phyloP scores from a whole-genome alignment of 1,140 invertebrate species.

The Anastatus disparis region DNA sequence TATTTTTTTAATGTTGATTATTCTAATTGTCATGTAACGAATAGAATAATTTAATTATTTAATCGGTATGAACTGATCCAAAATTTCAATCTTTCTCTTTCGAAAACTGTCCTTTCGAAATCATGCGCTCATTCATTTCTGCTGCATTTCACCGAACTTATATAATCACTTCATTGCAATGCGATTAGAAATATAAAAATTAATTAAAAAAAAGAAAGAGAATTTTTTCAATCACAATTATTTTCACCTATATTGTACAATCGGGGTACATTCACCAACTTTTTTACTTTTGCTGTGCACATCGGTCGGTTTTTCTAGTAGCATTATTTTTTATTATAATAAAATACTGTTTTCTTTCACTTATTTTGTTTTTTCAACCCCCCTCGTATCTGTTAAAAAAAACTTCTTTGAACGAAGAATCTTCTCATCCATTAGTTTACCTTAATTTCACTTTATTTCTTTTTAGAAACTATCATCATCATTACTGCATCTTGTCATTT shows the following conservation, averaged over 20 bases:
- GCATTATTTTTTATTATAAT: conserved; percentile 5
- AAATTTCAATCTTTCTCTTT: conserved; percentile 36
- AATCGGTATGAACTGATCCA: conserved; percentile 36
- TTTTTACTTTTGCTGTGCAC: conserved; percentile 38
- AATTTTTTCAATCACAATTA: conserved; percentile 1
- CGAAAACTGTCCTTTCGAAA: conserved; percentile 21
- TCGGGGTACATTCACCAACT: conserved; percentile 6
- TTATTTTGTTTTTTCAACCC: not conserved
- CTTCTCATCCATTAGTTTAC: no score
- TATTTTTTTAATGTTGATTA: no score
- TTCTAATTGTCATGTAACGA: no score
- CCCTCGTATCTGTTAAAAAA: not conserved
- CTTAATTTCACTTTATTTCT: not conserved
- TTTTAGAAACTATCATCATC: not conserved
- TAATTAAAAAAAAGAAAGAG: conserved; percentile 4
- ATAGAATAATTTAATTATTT: no score
- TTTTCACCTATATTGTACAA: no score
- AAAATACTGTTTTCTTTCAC: not conserved
- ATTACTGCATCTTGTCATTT: conserved; percentile 23
- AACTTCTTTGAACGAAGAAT: conserved; percentile 24
- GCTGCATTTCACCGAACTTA: conserved; percentile 48
- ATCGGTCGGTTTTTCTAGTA: conserved; percentile 19
- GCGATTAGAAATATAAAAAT: not conserved
- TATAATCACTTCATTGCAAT: conserved; percentile 41
- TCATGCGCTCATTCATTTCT: conserved; percentile 55